phyloP scores from a whole-genome alignment of 1,140 invertebrate genomes.

The Leptinotarsa texana region DNA sequence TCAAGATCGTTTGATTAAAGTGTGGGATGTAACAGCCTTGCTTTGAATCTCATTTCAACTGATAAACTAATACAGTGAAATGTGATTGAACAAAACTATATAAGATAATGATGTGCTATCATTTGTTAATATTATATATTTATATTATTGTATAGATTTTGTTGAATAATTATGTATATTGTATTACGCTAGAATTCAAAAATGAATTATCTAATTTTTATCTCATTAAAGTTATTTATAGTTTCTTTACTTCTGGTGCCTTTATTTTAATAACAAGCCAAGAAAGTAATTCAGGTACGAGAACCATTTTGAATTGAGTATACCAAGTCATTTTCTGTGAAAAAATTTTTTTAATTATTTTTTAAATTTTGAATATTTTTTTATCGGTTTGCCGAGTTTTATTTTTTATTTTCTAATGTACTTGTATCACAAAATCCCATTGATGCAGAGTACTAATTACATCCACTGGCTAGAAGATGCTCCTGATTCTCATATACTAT shows the following conservation, averaged over 20 bases:
- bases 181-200: conserved; percentile 9
- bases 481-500: no score
- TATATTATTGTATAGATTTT: conserved; percentile 28
- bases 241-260: not conserved
- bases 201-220: conserved; percentile 7
- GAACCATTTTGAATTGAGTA: no score
- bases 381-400: no score
- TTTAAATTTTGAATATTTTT: no score
- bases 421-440: no score
- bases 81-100: conserved; percentile 25
- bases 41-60: conserved; percentile 38
- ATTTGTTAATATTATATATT: conserved; percentile 28
- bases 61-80: conserved; percentile 20
- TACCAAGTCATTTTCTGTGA: no score
- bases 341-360: no score
- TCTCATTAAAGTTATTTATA: conserved; percentile 1
- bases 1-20: conserved; percentile 92
- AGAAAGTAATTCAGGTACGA: no score
- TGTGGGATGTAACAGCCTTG: conserved; percentile 75
- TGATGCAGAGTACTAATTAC: no score
- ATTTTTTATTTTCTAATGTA: no score
- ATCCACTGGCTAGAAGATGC: no score
- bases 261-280: no score
- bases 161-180: conserved; percentile 24
- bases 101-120: conserved; percentile 15